Conservation (phyloP, 2,113 vertebrate genomes). For the Urocitellus parryii region DNA sequence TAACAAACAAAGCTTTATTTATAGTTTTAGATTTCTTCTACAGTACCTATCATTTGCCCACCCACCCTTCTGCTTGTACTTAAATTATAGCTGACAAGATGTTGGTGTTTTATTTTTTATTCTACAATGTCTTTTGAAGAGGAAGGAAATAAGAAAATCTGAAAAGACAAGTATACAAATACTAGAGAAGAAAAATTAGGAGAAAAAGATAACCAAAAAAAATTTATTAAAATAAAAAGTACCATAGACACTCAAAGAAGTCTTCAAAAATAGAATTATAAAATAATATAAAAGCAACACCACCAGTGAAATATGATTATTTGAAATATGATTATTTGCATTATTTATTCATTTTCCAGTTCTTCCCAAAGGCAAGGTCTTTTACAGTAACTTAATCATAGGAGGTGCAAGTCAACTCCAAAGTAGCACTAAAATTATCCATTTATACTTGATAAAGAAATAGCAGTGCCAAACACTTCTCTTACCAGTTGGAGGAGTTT, state of each 20-base stretch:
- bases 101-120: neutral
- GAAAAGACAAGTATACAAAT: conserved; percentile 47
- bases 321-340: neutral
- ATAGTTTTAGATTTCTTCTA: conserved; percentile 23
- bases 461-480: neutral
- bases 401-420: neutral
- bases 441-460: neutral
- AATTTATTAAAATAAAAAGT: neutral
- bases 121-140: neutral
- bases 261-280: conserved; percentile 20
- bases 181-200: conserved; percentile 4
- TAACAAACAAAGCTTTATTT: neutral
- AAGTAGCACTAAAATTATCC: neutral
- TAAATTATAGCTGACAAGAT: neutral
- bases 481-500: neutral
- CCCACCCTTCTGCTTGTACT: neutral
- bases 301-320: neutral
- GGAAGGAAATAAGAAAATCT: neutral
- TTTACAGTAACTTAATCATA: neutral
- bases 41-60: neutral
- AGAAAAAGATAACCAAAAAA: neutral
- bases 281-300: neutral
- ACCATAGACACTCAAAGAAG: conserved; percentile 5
- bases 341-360: conserved; percentile 3
- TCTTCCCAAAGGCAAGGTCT: neutral